These are phyloP conservation scores for Muntiacus reevesi DNA, from an alignment of 2,113 vertebrate genomes.

Conservation along the genomic window DNA sequence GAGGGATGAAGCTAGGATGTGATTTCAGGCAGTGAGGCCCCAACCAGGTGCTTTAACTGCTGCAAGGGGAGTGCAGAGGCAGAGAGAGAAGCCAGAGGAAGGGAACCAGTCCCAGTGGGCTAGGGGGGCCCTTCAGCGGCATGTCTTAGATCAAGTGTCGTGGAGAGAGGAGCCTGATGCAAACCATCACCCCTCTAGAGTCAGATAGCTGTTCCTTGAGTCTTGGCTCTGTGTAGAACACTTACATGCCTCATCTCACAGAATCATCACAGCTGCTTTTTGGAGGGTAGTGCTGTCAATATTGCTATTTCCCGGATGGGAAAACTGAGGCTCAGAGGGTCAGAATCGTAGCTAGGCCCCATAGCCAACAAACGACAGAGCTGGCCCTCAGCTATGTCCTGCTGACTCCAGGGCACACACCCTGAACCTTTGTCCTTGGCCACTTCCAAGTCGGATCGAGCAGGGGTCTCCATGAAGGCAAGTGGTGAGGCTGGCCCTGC, in stretches of 20 bases:
- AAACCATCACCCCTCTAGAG: background rate
- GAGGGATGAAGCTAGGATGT: background rate
- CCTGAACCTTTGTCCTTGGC: background rate
- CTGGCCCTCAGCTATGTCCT: background rate
- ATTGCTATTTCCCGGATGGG: background rate
- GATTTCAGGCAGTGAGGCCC: background rate
- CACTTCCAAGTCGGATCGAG: background rate
- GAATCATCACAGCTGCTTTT: background rate
- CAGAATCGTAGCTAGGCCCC: background rate
- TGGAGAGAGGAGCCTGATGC: background rate
- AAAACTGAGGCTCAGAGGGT: background rate
- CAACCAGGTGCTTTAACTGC: background rate
- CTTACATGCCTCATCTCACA: accelerated
- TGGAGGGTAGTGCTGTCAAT: background rate
- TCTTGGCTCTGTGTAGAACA: background rate
- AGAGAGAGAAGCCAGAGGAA: background rate
- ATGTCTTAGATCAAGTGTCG: background rate
- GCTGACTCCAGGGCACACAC: background rate
- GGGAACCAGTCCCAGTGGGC: background rate
- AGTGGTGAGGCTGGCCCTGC: background rate
- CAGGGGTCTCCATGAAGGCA: background rate
- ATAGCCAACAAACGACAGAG: background rate
- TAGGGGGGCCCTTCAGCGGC: background rate
- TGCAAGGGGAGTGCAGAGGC: background rate
- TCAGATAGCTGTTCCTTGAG: too few relatives aligned